Base-by-base conservation (phyloP, 2,113 vertebrate genomes). In the Strix uralensis region DNA sequence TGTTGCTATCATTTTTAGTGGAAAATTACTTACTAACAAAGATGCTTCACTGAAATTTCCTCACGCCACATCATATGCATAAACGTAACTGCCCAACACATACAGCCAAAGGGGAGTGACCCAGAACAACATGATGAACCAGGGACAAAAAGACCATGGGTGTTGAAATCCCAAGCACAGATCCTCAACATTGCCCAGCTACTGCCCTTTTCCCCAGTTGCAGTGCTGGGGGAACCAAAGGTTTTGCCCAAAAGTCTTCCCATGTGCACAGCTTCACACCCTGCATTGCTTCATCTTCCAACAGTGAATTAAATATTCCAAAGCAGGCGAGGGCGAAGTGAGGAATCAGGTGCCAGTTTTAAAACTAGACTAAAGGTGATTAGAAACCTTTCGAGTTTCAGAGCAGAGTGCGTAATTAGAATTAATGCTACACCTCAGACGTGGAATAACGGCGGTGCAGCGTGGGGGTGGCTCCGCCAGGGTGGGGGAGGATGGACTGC, bases 31-130 rank as follows among this genome's bases (percentile, higher is more conserved):
- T 32, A 25, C 40, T 61, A 36, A 26, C 17, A 30, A 63, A 66
- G 22, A 5, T 7, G 27, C 25, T 62, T 67, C 49, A 26, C 36
- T 22, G 61, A 32, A 29, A 29, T 67, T n/a, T 30, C 67, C 38
- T 19, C 49, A 16, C 3, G 2, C 13, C 27, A 11, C 32, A 26
- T 74, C 7, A 1, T 13, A 5, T 1, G 11, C 9, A 2, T 20
- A 22, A n/a, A 27, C 14, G 5, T 21, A 20, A 34, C 14, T 7
- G 59, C 52, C 42, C 10, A 22, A 17, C 14, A 44, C 3, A 0
- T 17, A 30, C 22, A 40, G 55, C 61, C 36, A 12, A 15, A 55
- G 49, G 18, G 22, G 18, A 62, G 47, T 13, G 26, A n/a, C 40
- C 29, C 30, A 21, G 52, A 38, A 21, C 6, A 44, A 59, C 3